A percentile compares a stretch with the other conserved stretches of the same genome.
These are phyloP conservation scores for Varroa destructor DNA, from an alignment of 1,140 invertebrate species.

Conservation along the genomic window DNA sequence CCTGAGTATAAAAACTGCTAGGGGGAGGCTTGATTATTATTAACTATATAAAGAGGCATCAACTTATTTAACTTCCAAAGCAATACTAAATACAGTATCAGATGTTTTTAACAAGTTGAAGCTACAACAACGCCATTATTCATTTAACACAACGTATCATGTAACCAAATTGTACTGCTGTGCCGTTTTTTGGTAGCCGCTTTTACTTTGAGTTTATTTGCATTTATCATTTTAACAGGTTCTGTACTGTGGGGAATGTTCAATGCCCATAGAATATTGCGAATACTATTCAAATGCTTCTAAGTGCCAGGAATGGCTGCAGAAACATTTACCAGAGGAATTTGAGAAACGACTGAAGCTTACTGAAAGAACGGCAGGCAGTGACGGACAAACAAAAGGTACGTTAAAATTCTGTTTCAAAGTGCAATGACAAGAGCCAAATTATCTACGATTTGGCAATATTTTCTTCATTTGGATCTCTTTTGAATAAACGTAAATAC, in stretches of 20 bases:
- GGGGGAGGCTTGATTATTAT: too few species aligned
- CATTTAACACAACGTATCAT: too few species aligned
- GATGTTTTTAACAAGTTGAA: too few species aligned
- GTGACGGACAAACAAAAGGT: conserved; percentile 16
- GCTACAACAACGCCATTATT: too few species aligned
- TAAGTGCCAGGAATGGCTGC: conserved; percentile 91
- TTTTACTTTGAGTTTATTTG: not conserved
- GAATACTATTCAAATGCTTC: conserved; percentile 95
- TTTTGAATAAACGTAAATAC: not conserved
- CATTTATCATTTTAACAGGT: conserved; percentile 25
- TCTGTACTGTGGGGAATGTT: conserved; percentile 37
- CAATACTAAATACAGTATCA: too few species aligned
- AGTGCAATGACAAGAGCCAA: too few species aligned
- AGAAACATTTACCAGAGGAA: conserved; percentile 79
- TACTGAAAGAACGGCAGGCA: not conserved
- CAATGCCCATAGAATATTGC: conserved; percentile 61
- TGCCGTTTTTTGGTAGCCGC: too few species aligned
- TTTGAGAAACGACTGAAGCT: conserved; percentile 68
- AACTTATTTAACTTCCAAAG: too few species aligned
- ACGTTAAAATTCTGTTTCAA: conserved; percentile 14
- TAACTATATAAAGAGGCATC: too few species aligned
- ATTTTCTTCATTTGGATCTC: not conserved
- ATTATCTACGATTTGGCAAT: not conserved
- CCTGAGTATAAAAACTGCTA: too few species aligned
- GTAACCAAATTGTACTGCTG: too few species aligned